A percentile compares a stretch with the other conserved stretches of the same genome.
These are phyloP conservation scores for Thaleichthys pacificus DNA, from an alignment of 2,797 vertebrate species.

Conservation along the genomic window DNA sequence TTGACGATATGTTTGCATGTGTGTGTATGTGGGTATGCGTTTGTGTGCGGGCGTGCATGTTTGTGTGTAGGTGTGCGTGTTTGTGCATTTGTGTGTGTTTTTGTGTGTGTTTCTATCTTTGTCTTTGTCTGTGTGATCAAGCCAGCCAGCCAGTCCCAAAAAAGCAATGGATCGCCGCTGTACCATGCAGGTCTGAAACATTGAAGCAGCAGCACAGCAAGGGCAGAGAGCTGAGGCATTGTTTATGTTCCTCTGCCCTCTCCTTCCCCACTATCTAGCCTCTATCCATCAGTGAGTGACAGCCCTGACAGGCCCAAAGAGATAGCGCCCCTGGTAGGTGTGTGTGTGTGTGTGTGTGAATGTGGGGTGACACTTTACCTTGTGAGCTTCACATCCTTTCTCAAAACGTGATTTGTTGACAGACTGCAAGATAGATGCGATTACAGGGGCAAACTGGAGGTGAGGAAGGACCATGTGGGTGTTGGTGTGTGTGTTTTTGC, in stretches of 20 bases:
- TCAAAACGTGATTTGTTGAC: slow-evolving; percentile 36
- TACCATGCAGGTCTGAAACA: too few relatives aligned
- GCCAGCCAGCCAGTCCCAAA: not conserved
- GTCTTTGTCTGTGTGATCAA: not conserved
- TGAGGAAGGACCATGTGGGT: slow-evolving; percentile 16
- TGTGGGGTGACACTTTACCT: slow-evolving; percentile 43
- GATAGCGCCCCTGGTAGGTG: slow-evolving; percentile 41
- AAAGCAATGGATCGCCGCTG: too few relatives aligned
- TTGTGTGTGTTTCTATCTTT: not conserved
- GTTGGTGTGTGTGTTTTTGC: slow-evolving; percentile 1
- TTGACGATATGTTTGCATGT: too few relatives aligned
- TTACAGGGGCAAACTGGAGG: slow-evolving; percentile 26
- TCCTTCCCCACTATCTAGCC: slow-evolving; percentile 49
- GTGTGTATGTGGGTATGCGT: too few relatives aligned
- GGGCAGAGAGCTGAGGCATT: slow-evolving; percentile 24
- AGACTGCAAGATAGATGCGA: slow-evolving; percentile 30
- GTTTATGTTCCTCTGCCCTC: slow-evolving; percentile 45
- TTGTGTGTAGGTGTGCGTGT: too few relatives aligned
- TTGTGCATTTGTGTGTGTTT: not conserved
- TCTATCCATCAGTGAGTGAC: slow-evolving; percentile 62
- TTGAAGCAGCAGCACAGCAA: slow-evolving; percentile 33
- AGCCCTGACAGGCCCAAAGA: slow-evolving; percentile 58
- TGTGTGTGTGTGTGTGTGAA: not conserved
- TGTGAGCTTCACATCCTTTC: slow-evolving; percentile 45
- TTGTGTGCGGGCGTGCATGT: too few relatives aligned